A percentile compares a stretch with the other conserved stretches of the same genome.
Conservation (phyloP, 1,140 invertebrate species). For the Ostrea denselamellosa region DNA sequence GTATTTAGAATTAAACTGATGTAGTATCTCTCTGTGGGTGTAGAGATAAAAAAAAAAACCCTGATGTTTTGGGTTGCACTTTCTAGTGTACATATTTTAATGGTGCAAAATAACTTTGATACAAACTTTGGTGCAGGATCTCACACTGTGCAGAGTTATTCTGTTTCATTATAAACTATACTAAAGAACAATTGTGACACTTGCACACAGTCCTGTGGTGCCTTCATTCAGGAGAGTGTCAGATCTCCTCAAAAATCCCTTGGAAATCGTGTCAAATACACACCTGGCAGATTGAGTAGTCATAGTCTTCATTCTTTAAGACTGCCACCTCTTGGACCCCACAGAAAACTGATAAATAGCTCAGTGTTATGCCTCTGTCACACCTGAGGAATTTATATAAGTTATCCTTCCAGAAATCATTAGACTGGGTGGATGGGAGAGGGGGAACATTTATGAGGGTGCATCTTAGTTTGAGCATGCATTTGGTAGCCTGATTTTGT, state of each 20-base stretch:
- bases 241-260: not conserved
- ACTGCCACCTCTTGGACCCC: not conserved
- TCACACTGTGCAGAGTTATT: not conserved
- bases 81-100: not conserved
- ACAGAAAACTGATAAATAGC: not conserved
- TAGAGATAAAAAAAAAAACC: not conserved
- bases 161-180: not conserved
- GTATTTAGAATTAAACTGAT: conserved; percentile 27
- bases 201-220: not conserved
- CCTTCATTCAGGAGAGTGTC: not conserved
- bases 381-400: not conserved
- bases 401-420: not conserved
- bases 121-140: not conserved
- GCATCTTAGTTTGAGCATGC: not conserved
- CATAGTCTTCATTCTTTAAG: not conserved
- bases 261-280: not conserved
- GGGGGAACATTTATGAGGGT: not conserved
- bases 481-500: not conserved
- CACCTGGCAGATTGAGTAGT: conserved; percentile 9
- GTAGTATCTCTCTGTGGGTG: not conserved
- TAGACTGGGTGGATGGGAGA: not conserved
- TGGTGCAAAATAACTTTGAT: not conserved
- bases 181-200: not conserved
- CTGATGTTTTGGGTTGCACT: not conserved
- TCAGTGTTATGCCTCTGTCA: not conserved